These are phyloP conservation scores for Acrossocheilus wenchowensis DNA, from an alignment of 2,797 vertebrate species.

Conservation along the genomic window DNA sequence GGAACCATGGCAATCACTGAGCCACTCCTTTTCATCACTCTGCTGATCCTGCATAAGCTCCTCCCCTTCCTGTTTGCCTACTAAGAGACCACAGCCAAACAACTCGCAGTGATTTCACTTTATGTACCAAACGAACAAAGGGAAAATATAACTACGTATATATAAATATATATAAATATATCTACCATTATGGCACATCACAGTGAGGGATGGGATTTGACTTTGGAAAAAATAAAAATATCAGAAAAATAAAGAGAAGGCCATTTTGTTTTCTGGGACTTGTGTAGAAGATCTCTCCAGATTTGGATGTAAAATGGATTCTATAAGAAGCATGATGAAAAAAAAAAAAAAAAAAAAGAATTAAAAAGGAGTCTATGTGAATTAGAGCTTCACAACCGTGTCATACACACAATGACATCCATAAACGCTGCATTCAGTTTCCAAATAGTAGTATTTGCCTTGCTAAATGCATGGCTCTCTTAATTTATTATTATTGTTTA, in stretches of 20 bases:
- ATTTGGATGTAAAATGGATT: constrained; percentile 74
- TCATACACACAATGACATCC: constrained; percentile 76
- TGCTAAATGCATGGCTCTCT: constrained; percentile 76
- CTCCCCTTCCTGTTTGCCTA: constrained; percentile 84
- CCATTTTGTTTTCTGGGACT: constrained; percentile 54
- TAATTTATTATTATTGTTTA: constrained; percentile 67
- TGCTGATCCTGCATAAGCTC: constrained; percentile 86
- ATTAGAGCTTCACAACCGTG: constrained; percentile 68
- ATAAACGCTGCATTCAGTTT: constrained; percentile 79
- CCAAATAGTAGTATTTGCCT: constrained; percentile 74
- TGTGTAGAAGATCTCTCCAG: constrained; percentile 31
- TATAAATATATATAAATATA: constrained; percentile 60
- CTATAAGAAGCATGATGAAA: constrained; percentile 81
- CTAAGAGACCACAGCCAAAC: constrained; percentile 77
- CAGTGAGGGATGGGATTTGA: constrained; percentile 49
- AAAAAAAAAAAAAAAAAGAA: constrained; percentile 59
- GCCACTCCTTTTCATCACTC: constrained; percentile 80
- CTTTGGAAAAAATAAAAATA: constrained; percentile 10
- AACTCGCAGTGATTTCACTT: constrained; percentile 64
- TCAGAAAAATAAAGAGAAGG: constrained; percentile 47
- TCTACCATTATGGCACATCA: constrained; percentile 65
- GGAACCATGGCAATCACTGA: constrained; percentile 79
- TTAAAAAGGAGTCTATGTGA: constrained; percentile 69
- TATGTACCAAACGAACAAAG: constrained; percentile 74
- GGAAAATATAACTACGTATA: constrained; percentile 49